Percentiles rank a stretch among this genome's conserved stretches.
These are phyloP conservation scores for Epinephelus fuscoguttatus DNA, from an alignment of 2,113 vertebrate genomes.

Conservation along the genomic window DNA sequence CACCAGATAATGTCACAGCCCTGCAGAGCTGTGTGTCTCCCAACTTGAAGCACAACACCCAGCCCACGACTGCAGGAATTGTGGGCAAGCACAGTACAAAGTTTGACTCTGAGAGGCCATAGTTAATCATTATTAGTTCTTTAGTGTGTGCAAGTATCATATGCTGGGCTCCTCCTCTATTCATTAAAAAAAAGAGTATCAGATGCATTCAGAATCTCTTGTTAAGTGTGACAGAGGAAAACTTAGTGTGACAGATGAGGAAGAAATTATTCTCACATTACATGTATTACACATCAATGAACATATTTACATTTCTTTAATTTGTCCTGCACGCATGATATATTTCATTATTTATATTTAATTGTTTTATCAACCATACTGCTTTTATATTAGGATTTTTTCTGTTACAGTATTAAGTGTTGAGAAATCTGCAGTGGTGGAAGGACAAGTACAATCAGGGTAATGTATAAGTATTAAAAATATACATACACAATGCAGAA, in stretches of 20 bases:
- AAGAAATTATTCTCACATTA: background rate
- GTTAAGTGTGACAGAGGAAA: background rate
- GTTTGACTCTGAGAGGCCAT: constrained; percentile 61
- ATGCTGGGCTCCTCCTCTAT: background rate
- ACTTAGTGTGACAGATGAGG: background rate
- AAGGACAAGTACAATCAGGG: too few species aligned
- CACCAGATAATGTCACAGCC: constrained; percentile 58
- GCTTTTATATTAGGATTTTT: background rate
- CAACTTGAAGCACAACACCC: background rate
- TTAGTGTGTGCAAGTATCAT: background rate
- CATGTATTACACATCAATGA: background rate
- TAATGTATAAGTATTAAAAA: too few species aligned
- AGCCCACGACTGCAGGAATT: constrained; percentile 10
- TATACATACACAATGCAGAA: too few species aligned
- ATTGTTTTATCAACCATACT: background rate
- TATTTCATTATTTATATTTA: background rate
- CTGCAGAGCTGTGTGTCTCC: constrained; percentile 25
- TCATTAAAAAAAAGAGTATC: background rate
- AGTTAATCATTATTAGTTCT: constrained; percentile 76
- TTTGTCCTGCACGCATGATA: background rate
- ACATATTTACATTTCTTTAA: background rate
- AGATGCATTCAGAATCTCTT: background rate
- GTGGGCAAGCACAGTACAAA: constrained; percentile 69
- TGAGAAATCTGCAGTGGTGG: too few species aligned
- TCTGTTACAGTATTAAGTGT: background rate